Evolutionary conservation across 2,888 invertebrate species (phyloP), one percentile per base, ranked within the genome.

Genomic region (Diplolepis rosae): DNA sequence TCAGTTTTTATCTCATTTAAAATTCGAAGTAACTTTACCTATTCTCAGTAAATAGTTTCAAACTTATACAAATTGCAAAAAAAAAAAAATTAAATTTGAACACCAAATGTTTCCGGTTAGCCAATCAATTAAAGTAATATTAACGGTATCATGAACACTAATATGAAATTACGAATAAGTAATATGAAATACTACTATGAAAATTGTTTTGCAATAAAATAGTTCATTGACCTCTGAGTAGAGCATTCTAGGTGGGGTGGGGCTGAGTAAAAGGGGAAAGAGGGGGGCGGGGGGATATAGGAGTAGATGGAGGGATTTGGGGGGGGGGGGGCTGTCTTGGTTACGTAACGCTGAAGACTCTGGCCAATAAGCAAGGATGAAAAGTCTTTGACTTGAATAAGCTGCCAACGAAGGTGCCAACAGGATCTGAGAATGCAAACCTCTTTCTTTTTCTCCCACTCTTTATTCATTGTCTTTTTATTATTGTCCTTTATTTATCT

Each of bases 211-310:
- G 2, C 2, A 32, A 30, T 11, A 7, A 56, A 56, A 56, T 32
- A 56, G 56, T 56, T 56, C 56, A 35, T 39, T 56, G 35, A 56
- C 56, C 56, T 56, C 56, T 27, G 18, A 61, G 61, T 61, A 61
- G 61, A 61, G 39, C 61, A 61, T n/a, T 5, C 61, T 61, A 22
- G 35, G 61, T 61, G 61, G 61, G 56, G 61, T 35, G 39, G 32
- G 18, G 61, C 39, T 24, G 32, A 61, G 45, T 18, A n/a, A 35
- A 7, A 2, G 22, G 35, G 28, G 30, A 51, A 24, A 13, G 13
- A 27, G 13, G 51, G 27, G 7, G 35, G 35, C 13, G 18, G 32
- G 32, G 15, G n/a, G n/a, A n/a, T n/a, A n/a, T n/a, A n/a, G n/a
- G n/a, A n/a, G n/a, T n/a, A n/a, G n/a, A n/a, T 24, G 61, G n/a